Conservation (phyloP, 2,113 vertebrate species). For the Bothrops jararaca region DNA sequence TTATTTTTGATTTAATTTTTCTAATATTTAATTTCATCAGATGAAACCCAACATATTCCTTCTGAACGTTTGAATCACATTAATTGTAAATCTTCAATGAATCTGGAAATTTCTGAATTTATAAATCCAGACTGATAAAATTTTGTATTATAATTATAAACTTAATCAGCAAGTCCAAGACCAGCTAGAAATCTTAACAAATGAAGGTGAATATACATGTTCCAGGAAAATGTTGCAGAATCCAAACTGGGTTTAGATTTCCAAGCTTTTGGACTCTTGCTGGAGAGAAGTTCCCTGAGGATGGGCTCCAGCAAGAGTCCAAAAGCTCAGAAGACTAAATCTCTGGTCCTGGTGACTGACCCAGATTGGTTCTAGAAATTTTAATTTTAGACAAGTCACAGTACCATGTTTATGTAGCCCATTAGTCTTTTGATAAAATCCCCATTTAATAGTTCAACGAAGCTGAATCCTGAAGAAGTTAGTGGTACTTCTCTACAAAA, state of each 20-base stretch:
- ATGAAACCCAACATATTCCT: neutral
- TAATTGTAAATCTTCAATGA: neutral
- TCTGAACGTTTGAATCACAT: neutral
- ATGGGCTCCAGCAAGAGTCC: neutral
- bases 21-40: neutral
- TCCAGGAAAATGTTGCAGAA: neutral
- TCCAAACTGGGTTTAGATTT: neutral
- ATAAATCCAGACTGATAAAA: neutral
- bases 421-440: neutral
- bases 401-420: neutral
- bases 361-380: neutral
- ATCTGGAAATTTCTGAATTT: neutral
- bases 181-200: neutral
- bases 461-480: neutral
- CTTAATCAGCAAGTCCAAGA: neutral
- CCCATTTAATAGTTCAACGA: neutral
- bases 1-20: neutral
- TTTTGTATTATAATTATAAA: neutral
- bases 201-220: neutral
- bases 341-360: neutral
- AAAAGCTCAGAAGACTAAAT: neutral
- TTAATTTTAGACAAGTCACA: neutral
- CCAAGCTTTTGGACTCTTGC: neutral
- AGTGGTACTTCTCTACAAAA: neutral
- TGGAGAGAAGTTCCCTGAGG: neutral